A percentile compares a stretch with the other conserved stretches of the same genome.
Evolutionary conservation across 2,797 vertebrate species (phyloP).

Genomic region (Babyrousa celebensis): DNA sequence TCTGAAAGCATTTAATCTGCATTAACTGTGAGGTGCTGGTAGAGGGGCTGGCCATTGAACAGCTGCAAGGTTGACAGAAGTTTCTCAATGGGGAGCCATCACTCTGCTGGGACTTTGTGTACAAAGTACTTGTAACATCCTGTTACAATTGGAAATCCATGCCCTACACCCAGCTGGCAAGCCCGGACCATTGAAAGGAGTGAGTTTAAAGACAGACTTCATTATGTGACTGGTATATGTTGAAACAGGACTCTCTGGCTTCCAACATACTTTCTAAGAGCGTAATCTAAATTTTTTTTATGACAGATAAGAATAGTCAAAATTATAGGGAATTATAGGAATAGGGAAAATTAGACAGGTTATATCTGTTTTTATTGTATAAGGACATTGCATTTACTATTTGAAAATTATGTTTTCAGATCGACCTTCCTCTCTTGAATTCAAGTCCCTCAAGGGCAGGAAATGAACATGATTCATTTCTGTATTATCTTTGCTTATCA

Average conservation of each 20-base stretch:
- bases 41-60: slow-evolving; percentile 45
- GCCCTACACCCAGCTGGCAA: slow-evolving; percentile 70
- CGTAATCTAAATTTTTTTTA: slow-evolving; percentile 21
- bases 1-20: slow-evolving; percentile 56
- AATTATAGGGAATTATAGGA: too few species aligned
- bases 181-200: slow-evolving; percentile 17
- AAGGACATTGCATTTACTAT: neutral
- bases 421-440: neutral
- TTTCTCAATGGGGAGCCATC: slow-evolving; percentile 75
- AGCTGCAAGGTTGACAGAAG: slow-evolving; percentile 70
- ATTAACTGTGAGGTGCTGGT: slow-evolving; percentile 63
- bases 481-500: neutral
- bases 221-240: slow-evolving; percentile 37
- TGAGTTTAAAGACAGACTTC: slow-evolving; percentile 54
- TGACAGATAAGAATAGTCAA: slow-evolving; percentile 49
- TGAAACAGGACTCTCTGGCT: slow-evolving; percentile 37
- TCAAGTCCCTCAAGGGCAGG: neutral
- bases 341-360: neutral
- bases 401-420: neutral
- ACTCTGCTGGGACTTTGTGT: neutral
- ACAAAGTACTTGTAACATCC: slow-evolving; percentile 75
- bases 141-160: slow-evolving; percentile 51
- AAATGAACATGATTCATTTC: neutral
- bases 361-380: neutral
- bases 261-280: slow-evolving; percentile 17